phyloP scores from a whole-genome alignment of 2,113 vertebrate species.

The Ifrita kowaldi region DNA sequence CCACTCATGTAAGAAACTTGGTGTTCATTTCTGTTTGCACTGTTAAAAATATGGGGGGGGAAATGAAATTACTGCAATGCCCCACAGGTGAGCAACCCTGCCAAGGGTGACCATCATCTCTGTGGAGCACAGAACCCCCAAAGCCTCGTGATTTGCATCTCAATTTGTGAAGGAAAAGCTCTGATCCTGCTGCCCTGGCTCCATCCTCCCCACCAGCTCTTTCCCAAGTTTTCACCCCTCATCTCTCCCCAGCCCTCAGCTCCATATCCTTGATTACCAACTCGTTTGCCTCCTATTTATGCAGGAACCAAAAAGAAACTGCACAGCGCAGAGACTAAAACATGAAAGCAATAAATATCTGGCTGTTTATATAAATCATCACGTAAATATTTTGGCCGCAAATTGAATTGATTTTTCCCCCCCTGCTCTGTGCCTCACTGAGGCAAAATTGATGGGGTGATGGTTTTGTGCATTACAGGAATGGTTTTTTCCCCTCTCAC shows the following conservation, averaged over 20 bases:
- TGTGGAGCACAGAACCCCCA: not conserved
- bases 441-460: not conserved
- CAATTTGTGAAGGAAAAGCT: not conserved
- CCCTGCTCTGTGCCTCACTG: not conserved
- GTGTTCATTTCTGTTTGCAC: not conserved
- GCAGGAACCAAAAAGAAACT: not conserved
- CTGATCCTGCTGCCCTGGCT: not conserved
- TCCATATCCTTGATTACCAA: not conserved
- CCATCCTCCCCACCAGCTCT: not conserved
- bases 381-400: not conserved
- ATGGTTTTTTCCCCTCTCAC: not conserved
- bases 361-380: not conserved
- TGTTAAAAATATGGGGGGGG: accelerated
- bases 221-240: not conserved
- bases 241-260: not conserved
- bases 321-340: not conserved
- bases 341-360: not conserved
- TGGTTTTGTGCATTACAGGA: not conserved
- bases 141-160: accelerated
- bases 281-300: not conserved
- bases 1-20: not conserved
- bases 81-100: not conserved
- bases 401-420: not conserved
- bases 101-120: accelerated
- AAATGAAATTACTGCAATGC: not conserved